These are phyloP conservation scores for Xenopus petersii DNA, from an alignment of 2,797 vertebrate genomes.

Conservation along the genomic window DNA sequence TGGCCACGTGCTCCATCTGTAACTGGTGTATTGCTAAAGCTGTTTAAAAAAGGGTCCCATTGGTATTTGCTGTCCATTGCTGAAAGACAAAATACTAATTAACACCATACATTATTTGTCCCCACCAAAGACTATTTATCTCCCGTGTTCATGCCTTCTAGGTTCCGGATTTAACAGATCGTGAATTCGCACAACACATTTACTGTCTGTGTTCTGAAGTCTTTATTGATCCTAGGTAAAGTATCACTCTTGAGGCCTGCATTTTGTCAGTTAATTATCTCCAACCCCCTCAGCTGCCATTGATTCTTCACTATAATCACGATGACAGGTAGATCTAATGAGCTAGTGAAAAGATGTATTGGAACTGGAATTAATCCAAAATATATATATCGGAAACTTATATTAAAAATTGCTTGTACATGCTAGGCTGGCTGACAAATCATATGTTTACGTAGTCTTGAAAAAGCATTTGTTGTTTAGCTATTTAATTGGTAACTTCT, in stretches of 20 bases:
- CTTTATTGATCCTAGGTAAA: constrained; percentile 53
- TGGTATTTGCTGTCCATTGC: not conserved
- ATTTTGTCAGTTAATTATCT: constrained; percentile 61
- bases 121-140: too few species aligned
- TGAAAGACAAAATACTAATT: not conserved
- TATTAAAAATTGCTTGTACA: not conserved
- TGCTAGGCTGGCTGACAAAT: not conserved
- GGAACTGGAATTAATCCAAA: constrained; percentile 18
- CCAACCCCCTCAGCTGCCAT: constrained; percentile 53
- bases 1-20: too few species aligned
- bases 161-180: not conserved
- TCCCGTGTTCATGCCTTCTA: not conserved
- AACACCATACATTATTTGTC: not conserved
- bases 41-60: not conserved
- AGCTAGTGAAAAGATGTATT: constrained; percentile 42
- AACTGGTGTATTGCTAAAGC: too few species aligned
- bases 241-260: constrained; percentile 50
- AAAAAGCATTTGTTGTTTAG: too few species aligned
- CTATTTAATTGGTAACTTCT: too few species aligned
- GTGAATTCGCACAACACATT: constrained; percentile 10
- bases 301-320: constrained; percentile 48
- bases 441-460: too few species aligned
- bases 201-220: constrained; percentile 45
- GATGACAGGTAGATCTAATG: constrained; percentile 50
- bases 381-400: constrained; percentile 2